Percentiles rank a stretch among this genome's conserved stretches.
phyloP scores from a whole-genome alignment of 1,140 invertebrate species.

The Pseudomyrmex dendroicus region DNA sequence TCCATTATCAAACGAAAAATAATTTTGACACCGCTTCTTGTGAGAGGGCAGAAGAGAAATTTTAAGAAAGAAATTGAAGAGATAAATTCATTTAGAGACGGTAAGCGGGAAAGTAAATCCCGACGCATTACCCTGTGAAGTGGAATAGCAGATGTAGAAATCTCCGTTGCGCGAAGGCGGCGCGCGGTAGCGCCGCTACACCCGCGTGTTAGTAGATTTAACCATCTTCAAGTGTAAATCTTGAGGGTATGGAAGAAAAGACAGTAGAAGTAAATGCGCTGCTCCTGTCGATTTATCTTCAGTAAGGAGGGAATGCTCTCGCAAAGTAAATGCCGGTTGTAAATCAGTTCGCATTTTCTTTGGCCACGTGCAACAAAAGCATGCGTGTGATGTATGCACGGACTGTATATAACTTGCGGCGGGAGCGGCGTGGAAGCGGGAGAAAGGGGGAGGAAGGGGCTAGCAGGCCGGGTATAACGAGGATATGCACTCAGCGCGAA shows the following conservation, averaged over 20 bases:
- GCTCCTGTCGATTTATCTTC: constrained; percentile 73
- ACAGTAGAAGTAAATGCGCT: constrained; percentile 54
- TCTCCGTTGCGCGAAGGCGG: constrained; percentile 13
- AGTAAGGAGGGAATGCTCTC: constrained; percentile 61
- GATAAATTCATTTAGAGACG: constrained; percentile 46
- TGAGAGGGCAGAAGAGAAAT: not conserved
- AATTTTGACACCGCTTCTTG: constrained; percentile 12
- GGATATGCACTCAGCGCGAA: constrained; percentile 52
- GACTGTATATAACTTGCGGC: constrained; percentile 50
- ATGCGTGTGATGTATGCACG: constrained; percentile 61
- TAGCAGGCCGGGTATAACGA: constrained; percentile 25
- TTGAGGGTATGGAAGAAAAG: constrained; percentile 47
- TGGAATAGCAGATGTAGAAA: constrained; percentile 42
- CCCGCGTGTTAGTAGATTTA: constrained; percentile 51
- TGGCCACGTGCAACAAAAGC: constrained; percentile 62
- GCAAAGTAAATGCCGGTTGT: constrained; percentile 66
- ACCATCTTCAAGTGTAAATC: constrained; percentile 59
- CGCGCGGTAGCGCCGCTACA: not conserved
- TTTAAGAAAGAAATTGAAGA: constrained; percentile 28
- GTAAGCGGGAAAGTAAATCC: constrained; percentile 5
- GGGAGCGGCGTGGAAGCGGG: constrained; percentile 21
- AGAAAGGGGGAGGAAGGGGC: not conserved
- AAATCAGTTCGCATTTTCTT: constrained; percentile 74
- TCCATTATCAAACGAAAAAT: constrained; percentile 9
- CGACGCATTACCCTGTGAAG: constrained; percentile 6